Evolutionary conservation across 2,797 vertebrate species (phyloP), one percentile per base, ranked within the genome.

Genomic region (Octomys mimax): DNA sequence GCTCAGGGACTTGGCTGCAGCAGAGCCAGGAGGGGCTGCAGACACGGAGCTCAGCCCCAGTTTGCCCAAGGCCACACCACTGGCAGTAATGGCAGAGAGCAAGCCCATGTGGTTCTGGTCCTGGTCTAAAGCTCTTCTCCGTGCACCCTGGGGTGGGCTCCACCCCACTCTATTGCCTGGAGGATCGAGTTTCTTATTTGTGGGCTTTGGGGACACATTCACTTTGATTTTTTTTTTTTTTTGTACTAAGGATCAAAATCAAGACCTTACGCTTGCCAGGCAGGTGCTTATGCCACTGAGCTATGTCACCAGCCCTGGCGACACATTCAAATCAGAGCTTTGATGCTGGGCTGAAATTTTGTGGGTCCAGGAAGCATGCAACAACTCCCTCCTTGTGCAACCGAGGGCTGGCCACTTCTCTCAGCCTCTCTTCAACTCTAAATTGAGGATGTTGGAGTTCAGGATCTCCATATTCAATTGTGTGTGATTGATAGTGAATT

Each of bases 101-200:
- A 6, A 6, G 1, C 54, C n/a, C 21, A 0, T 2, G 19, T 0
- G 0, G 12, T 5, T 46, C 57, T 13, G 21, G n/a, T 78, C 80
- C n/a, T 3, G 64, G 16, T 4, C 80, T 66, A 9, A 24, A 1
- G 0, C 6, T 59, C 64, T 24, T 4, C 22, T 54, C 22, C 12
- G 0, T 14, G 39, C 6, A 0, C 13, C 39, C 78, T 1, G 10
- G n/a, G 21, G 6, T 33, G 24, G 13, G 46, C 73, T 4, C 49
- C 70, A 31, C 31, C 68, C 36, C 75, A 18, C 36, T 13, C 31
- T 16, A 24, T 24, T 46, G 2, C 36, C 19, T 11, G 14, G 52
- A 36, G 79, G 52, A 49, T 11, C 7, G 11, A 42, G 92, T 42
- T 28, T 31, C 66, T 16, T n/a, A 11, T 6, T 3, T 13, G 42